A percentile compares a stretch with the other conserved stretches of the same genome.
Evolutionary conservation across 2,888 invertebrate species (phyloP).

Genomic region (Tipula vernalis): DNA sequence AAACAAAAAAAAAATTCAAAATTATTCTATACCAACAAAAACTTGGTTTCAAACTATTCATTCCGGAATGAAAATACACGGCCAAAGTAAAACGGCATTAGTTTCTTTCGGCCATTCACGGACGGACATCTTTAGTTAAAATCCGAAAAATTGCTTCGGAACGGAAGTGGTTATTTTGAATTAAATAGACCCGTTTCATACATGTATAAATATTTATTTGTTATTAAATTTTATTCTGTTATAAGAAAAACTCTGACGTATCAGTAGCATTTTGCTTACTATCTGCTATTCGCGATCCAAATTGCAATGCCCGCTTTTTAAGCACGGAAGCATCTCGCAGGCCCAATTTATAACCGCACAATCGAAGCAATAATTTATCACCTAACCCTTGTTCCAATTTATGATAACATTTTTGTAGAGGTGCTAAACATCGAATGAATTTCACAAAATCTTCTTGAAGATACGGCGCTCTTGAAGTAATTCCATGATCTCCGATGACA

Average conservation of each 20-base stretch:
- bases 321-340: constrained; percentile 48
- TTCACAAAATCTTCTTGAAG: constrained; percentile 57
- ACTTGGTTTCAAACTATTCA: too few relatives aligned
- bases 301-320: constrained; percentile 91
- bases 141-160: too few relatives aligned
- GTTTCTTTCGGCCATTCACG: too few relatives aligned
- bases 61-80: too few relatives aligned
- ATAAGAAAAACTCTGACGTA: constrained; percentile 38
- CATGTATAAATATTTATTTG: neutral
- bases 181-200: too few relatives aligned
- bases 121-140: too few relatives aligned
- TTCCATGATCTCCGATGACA: constrained; percentile 78
- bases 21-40: too few relatives aligned
- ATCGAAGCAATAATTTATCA: constrained; percentile 82
- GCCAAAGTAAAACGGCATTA: too few relatives aligned
- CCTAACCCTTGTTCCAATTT: constrained; percentile 59
- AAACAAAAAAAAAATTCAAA: too few relatives aligned
- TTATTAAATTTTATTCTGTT: neutral
- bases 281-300: constrained; percentile 91
- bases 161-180: too few relatives aligned
- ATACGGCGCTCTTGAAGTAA: constrained; percentile 70
- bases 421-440: constrained; percentile 48
- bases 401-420: constrained; percentile 44
- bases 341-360: constrained; percentile 55
- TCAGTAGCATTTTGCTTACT: constrained; percentile 78